These are phyloP conservation scores for Stratiomys singularior DNA, from an alignment of 2,888 invertebrate species.

Conservation along the genomic window DNA sequence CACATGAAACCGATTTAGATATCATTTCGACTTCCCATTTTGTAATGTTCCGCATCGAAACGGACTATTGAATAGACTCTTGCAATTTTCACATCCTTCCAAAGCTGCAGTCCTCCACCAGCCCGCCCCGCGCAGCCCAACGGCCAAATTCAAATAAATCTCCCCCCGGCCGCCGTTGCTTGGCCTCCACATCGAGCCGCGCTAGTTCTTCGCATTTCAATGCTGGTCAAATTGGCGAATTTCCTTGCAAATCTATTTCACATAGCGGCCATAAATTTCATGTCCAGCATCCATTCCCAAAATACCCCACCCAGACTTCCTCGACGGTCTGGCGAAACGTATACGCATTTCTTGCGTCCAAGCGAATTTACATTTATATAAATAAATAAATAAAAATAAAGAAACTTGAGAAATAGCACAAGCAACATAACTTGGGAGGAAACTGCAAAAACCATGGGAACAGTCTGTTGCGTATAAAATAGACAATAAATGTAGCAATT, in stretches of 20 bases:
- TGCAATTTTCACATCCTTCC: too few species aligned
- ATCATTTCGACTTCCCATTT: too few species aligned
- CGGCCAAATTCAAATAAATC: too few species aligned
- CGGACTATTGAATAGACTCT: too few species aligned
- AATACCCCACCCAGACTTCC: conserved; percentile 3
- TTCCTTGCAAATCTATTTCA: neutral
- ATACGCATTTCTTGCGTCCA: too few species aligned
- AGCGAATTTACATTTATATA: neutral
- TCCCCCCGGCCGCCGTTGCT: too few species aligned
- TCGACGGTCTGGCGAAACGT: neutral
- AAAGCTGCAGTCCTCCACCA: too few species aligned
- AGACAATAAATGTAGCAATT: conserved; percentile 10
- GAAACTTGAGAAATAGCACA: conserved; percentile 10
- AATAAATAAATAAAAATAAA: conserved; percentile 5
- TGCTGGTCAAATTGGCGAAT: neutral
- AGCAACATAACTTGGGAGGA: neutral
- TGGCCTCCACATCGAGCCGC: neutral
- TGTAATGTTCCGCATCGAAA: too few species aligned
- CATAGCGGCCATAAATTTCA: conserved; percentile 15
- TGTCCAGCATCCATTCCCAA: conserved; percentile 1
- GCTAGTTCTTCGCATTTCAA: neutral
- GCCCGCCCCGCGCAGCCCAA: too few species aligned
- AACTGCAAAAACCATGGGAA: neutral
- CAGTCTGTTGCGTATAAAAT: neutral
- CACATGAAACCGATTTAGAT: too few species aligned